Percentiles rank a stretch among this genome's conserved stretches.
Conservation (phyloP, 2,797 vertebrate genomes). For the Neolamprologus multifasciatus region DNA sequence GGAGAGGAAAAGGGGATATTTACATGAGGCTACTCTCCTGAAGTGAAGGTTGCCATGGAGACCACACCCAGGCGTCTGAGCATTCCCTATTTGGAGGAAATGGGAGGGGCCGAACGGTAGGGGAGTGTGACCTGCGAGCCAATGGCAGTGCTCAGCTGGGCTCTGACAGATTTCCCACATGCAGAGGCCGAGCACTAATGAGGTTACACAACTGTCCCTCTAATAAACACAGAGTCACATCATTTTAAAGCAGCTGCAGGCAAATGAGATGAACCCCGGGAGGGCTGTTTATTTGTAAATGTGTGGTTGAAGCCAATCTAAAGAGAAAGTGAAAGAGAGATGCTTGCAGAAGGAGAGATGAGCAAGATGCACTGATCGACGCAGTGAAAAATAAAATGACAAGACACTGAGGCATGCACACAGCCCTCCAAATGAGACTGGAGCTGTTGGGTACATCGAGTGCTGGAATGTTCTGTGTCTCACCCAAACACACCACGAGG, state of each 20-base stretch:
- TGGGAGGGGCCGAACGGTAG: slow-evolving; percentile 18
- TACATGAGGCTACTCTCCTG: slow-evolving; percentile 30
- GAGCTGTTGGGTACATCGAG: slow-evolving; percentile 26
- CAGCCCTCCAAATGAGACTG: neutral
- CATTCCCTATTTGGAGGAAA: slow-evolving; percentile 21
- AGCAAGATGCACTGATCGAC: neutral
- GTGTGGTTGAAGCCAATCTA: neutral
- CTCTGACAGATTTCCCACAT: slow-evolving; percentile 60
- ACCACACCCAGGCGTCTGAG: slow-evolving; percentile 58
- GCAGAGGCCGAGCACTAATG: slow-evolving; percentile 43
- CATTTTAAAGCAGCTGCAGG: slow-evolving; percentile 15
- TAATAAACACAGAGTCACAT: slow-evolving; percentile 24
- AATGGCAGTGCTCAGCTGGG: slow-evolving; percentile 40
- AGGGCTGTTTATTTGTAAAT: neutral
- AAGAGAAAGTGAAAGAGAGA: neutral
- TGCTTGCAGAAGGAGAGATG: neutral
- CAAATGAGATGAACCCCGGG: neutral
- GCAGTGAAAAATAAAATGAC: neutral
- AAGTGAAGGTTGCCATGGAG: slow-evolving; percentile 66
- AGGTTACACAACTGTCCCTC: slow-evolving; percentile 58
- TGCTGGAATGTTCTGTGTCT: slow-evolving; percentile 46
- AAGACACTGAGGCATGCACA: neutral
- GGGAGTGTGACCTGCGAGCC: slow-evolving; percentile 63
- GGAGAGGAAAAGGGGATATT: slow-evolving; percentile 6
- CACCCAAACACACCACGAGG: slow-evolving; percentile 9